These are phyloP conservation scores for Aricia artaxerxes DNA, from an alignment of 2,888 invertebrate genomes.

Conservation along the genomic window DNA sequence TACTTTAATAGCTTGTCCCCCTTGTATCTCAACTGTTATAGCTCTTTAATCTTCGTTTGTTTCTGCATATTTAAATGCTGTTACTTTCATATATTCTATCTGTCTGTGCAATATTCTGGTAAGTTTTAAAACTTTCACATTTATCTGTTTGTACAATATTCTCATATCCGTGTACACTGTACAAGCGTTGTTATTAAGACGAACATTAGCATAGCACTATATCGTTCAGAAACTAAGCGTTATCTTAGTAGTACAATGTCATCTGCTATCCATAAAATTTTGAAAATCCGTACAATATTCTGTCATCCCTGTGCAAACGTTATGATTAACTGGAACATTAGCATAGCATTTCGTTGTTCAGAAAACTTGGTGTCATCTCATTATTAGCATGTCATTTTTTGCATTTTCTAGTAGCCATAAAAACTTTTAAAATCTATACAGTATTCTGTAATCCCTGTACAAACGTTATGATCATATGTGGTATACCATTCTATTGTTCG, in stretches of 20 bases:
- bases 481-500: constrained; percentile 74
- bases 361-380: too few species aligned
- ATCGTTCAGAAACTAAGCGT: constrained; percentile 70
- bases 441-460: constrained; percentile 43
- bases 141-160: neutral
- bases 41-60: constrained; percentile 55
- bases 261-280: too few species aligned
- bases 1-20: constrained; percentile 63
- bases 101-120: neutral
- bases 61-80: neutral
- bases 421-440: too few species aligned
- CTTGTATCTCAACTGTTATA: constrained; percentile 42
- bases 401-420: too few species aligned
- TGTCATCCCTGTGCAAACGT: too few species aligned
- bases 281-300: too few species aligned
- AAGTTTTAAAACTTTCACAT: neutral
- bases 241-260: constrained; percentile 43
- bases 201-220: constrained; percentile 71
- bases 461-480: constrained; percentile 68
- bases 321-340: too few species aligned
- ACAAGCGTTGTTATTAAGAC: constrained; percentile 63
- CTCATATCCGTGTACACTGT: constrained; percentile 37
- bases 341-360: constrained; percentile 32
- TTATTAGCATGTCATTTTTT: too few species aligned
- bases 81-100: neutral